Evolutionary conservation across 2,113 vertebrate species (phyloP), one percentile per base, ranked within the genome.

Genomic region (Scomber colias): DNA sequence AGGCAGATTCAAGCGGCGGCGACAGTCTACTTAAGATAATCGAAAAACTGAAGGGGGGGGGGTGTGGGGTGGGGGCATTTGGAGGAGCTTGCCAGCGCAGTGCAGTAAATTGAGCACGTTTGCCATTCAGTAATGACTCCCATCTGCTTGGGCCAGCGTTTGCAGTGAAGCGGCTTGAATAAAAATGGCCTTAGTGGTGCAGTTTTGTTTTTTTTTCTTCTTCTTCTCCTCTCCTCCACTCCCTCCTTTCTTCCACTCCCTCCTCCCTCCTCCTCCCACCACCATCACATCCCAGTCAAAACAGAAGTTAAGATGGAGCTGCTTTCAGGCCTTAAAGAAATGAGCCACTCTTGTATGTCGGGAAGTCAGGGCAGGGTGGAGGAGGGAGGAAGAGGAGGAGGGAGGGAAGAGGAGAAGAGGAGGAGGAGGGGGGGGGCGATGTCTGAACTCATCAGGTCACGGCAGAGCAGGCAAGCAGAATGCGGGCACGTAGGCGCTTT

Each of bases 371-470:
- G 57, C 2, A 15, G 19, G 19, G 3, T 3, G 2, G 48, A 56
- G 35, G 9, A 9, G 35, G 35, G 35, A 40, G 35, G 35, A 7
- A 9, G 35, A 40, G 35, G 6, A 9, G 35, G 35, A 9, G 30
- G 48, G 35, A 40, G 35, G 35, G 35, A 21, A 21, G 21, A 21
- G 35, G 31, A 35, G 31, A 7, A 9, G 35, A 40, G 35, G 6
- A 9, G 35, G 35, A 9, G 30, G 27, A 17, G 21, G 15, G 3
- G 48, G 17, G 51, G 64, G 35, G 62, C 12, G 59, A 51, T 50
- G 90, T 94, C 92, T 75, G 86, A 84, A 92, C 85, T 81, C 59
- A 90, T 94, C 85, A 92, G 78, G 90, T 90, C 92, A 93, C 3
- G 15, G 88, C 67, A 35, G 87, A 85, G 77, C 82, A 61, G 84